Evolutionary conservation across 2,888 invertebrate species (phyloP), one percentile per base, ranked within the genome.

Genomic region (Pristionchus japonicus): DNA sequence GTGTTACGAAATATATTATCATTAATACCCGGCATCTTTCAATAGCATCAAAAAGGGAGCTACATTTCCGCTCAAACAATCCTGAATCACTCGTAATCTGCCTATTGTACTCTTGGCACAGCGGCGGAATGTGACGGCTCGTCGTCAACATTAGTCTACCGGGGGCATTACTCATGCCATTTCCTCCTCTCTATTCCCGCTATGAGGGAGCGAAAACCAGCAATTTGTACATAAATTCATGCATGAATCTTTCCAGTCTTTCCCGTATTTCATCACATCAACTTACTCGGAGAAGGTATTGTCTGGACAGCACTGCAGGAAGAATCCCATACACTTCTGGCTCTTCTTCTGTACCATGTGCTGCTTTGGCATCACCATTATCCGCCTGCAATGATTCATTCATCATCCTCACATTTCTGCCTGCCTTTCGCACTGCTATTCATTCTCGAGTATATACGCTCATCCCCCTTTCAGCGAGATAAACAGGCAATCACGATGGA

Each of bases 301-400:
- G 95, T 99, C 98, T 17, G 98, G 98, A 95, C 99, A 99, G 95
- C 99, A 99, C 95, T 98, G 97, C 61, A 98, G 96, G 93, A 96
- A 96, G 93, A 96, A 96, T 23, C 96, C 96, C 84, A 96, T 94
- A 88, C 94, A 94, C 89, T 94, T 94, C 86, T 94, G 94, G n/a
- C 93, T 92, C 89, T 94, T 94, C 89, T 94, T 94, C 89, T 93
- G 93, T 23, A 94, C 94, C 88, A 94, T 93, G 88, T 94, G 94
- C 89, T 94, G 94, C 70, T 94, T 92, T 20, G 94, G 94, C 94
- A 94, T 94, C 57, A 94, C 93, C 94, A 94, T 94, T n/a, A 94
- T 94, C 85, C 94, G 92, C 93, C 93, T 93, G 82, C 57, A 92
- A 87, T 67, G 27, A 83, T 34, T 31, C 70, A 23, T 34, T 61